Base-by-base conservation (phyloP, 2,113 vertebrate genomes). In the Fulmarus glacialis region DNA sequence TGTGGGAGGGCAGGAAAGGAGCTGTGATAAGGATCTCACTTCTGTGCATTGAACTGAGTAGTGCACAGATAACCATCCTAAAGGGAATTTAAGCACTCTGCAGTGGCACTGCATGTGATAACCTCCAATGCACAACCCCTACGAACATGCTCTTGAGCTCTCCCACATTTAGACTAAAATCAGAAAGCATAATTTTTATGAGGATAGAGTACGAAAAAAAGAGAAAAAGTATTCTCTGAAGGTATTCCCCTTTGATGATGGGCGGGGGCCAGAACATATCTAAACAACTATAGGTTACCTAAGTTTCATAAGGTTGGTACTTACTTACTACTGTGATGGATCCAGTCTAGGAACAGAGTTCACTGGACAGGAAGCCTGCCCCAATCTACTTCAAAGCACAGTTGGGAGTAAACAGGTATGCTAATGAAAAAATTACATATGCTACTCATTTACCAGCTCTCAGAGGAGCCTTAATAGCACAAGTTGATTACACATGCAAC, bases 401-500 rank as follows among this genome's bases (percentile, higher is more conserved):
- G 78, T 0, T 92, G 52, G 75, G 47, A 91, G 80, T 89, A 74
- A 77, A 87, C 72, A 92, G 43, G 56, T 71, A 84, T 72, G 82
- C 52, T 89, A 93, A 97, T 90, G 72, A 74, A 81, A 48, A 96
- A 83, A 94, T 97, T 82, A 90, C 47, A 91, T 40, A 92, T 84
- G 75, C 86, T 96, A 55, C 82, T 92, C 67, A 87, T 92, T 97
- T 94, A 62, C 34, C 30, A 90, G 86, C 55, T 95, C 96, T 68
- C 82, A 71, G n/a, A 95, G 77, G 89, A 96, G 47, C 24, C 22
- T 53, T 93, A 92, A 47, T 13, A 93, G 90, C 95, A 89, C 47
- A 77, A 87, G 43, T 8, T 95, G 75, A 95, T 97, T 95, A 89
- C 68, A 90, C 15, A 89, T 73, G 55, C 67, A 81, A 64, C 60